Percentiles rank a stretch among this genome's conserved stretches.
These are phyloP conservation scores for Dipodomys ordii DNA, from an alignment of 2,113 vertebrate genomes.

Conservation along the genomic window DNA sequence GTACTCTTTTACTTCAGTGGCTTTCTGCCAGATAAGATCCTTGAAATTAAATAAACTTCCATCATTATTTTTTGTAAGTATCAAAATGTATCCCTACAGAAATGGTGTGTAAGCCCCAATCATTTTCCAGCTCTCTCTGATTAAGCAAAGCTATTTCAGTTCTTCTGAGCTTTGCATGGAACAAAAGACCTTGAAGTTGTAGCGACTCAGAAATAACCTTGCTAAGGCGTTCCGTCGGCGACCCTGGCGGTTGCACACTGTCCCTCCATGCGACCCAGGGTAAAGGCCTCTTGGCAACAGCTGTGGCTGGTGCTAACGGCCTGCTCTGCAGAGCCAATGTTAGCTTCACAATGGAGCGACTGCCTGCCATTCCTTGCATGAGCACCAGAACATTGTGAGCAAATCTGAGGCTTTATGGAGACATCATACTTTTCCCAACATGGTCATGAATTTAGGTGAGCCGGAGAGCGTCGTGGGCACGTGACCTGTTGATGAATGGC, in stretches of 20 bases:
- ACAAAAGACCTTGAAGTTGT: slow-evolving; percentile 27
- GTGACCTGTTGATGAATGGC: not conserved
- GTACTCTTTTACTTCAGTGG: not conserved
- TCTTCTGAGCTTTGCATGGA: slow-evolving; percentile 48
- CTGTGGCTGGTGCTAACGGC: not conserved
- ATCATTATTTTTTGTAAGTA: not conserved
- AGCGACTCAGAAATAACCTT: slow-evolving; percentile 56
- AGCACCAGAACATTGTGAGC: not conserved
- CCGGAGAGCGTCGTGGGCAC: not conserved
- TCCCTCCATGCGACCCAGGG: slow-evolving; percentile 3
- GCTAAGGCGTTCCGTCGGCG: not conserved
- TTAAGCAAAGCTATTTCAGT: slow-evolving; percentile 50
- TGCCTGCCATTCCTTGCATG: not conserved
- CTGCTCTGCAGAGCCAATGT: not conserved
- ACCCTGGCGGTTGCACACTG: slow-evolving; percentile 5
- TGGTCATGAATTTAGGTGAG: slow-evolving; percentile 47
- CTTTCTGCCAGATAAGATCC: not conserved
- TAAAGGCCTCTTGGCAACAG: slow-evolving; percentile 11
- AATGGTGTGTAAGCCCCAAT: not conserved
- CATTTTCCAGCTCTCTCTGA: slow-evolving; percentile 22
- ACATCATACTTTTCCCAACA: slow-evolving; percentile 61
- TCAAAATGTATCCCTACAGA: not conserved
- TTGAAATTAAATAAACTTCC: slow-evolving; percentile 33
- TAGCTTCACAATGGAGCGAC: not conserved
- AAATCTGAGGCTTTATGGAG: slow-evolving; percentile 14